These are phyloP conservation scores for Hippocampus kuda DNA, from an alignment of 2,797 vertebrate genomes.

Conservation along the genomic window DNA sequence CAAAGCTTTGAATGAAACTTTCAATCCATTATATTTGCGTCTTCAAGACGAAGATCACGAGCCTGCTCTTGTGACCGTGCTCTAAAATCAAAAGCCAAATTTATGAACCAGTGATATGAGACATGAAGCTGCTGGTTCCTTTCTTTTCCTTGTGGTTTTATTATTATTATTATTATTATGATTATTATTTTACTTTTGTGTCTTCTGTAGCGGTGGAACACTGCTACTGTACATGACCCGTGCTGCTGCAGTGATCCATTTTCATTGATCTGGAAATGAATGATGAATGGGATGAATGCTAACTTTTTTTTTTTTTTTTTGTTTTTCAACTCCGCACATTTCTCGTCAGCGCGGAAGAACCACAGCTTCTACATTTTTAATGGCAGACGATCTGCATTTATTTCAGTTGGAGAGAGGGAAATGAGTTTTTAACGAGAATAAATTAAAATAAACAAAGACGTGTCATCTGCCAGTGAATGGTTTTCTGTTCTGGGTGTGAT, in stretches of 20 bases:
- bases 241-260: conserved; percentile 8
- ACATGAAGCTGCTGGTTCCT: neutral
- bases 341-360: conserved; percentile 23
- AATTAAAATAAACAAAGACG: conserved; percentile 39
- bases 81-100: neutral
- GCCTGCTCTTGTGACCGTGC: neutral
- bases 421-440: conserved; percentile 32
- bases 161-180: neutral
- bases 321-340: neutral
- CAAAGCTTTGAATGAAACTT: too few species aligned
- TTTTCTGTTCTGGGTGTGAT: conserved; percentile 31
- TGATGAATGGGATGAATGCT: conserved; percentile 15
- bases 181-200: neutral
- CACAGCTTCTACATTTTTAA: conserved; percentile 44
- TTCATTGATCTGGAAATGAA: conserved; percentile 10
- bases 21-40: too few species aligned
- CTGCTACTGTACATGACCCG: neutral
- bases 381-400: conserved; percentile 40
- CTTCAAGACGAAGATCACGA: neutral
- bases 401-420: conserved; percentile 38
- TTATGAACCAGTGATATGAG: neutral
- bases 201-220: neutral
- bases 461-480: conserved; percentile 45
- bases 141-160: neutral
- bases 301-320: conserved; percentile 17